phyloP scores from a whole-genome alignment of 2,113 vertebrate genomes.

The Myotis davidii region DNA sequence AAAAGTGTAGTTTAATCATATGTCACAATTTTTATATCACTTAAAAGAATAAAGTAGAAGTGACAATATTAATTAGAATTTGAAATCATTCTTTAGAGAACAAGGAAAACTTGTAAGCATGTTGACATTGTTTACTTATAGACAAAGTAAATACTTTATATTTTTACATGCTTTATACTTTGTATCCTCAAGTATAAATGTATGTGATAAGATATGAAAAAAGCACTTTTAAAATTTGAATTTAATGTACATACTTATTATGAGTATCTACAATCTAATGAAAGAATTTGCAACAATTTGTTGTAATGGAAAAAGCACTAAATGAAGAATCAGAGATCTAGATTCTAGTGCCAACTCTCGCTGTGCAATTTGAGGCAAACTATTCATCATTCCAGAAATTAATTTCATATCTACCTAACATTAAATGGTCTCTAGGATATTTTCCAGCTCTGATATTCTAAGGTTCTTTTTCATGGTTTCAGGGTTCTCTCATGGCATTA shows the following conservation, averaged over 20 bases:
- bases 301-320: neutral
- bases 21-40: neutral
- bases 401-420: neutral
- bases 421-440: neutral
- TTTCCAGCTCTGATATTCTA: neutral
- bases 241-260: neutral
- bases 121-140: neutral
- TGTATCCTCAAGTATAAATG: neutral
- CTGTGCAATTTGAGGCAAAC: conserved; percentile 14
- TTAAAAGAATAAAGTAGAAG: neutral
- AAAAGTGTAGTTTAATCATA: neutral
- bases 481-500: neutral
- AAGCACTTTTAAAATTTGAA: neutral
- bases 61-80: conserved; percentile 15
- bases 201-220: neutral
- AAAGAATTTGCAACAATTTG: neutral
- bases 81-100: neutral
- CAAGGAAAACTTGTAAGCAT: neutral
- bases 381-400: neutral
- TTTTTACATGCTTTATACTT: neutral
- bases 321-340: neutral
- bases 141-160: neutral
- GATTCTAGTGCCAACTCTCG: neutral
- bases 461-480: neutral
- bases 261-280: neutral